Percentiles rank a stretch among this genome's conserved stretches.
Conservation (phyloP, 2,888 invertebrate genomes). For the Brachyptera risi region DNA sequence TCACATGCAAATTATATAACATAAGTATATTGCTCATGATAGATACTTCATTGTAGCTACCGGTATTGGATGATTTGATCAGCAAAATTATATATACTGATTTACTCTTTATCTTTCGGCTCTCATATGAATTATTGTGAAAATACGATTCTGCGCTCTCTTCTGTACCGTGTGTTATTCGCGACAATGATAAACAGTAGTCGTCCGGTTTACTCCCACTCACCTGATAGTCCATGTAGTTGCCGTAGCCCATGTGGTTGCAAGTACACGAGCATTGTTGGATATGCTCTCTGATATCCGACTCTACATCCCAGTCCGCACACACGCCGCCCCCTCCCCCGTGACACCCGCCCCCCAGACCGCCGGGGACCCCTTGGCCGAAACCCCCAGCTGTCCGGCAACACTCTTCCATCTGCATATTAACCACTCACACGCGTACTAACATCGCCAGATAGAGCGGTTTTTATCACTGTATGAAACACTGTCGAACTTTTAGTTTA, state of each 20-base stretch:
- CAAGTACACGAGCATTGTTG: conserved; percentile 86
- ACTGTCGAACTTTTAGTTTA: too few species aligned
- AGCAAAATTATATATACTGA: too few species aligned
- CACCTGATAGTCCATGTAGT: conserved; percentile 88
- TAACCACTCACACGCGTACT: neutral
- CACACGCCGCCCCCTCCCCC: conserved; percentile 13
- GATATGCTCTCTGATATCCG: conserved; percentile 84
- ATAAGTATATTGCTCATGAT: too few species aligned
- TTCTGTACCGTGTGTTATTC: neutral
- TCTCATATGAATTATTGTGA: too few species aligned
- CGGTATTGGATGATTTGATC: too few species aligned
- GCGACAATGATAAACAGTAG: neutral
- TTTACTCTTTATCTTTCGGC: too few species aligned
- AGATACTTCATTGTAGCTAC: too few species aligned
- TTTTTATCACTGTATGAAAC: neutral
- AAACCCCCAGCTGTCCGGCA: conserved; percentile 24
- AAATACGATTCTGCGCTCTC: too few species aligned
- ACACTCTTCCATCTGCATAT: conserved; percentile 30
- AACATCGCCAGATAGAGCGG: neutral
- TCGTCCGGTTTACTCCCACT: too few species aligned
- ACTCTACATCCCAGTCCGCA: conserved; percentile 57
- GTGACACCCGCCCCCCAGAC: conserved; percentile 41
- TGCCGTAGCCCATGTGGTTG: conserved; percentile 92
- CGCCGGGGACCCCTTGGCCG: conserved; percentile 32
- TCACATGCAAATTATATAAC: too few species aligned